phyloP scores from a whole-genome alignment of 23 tunicate genomes.

The Diplosoma virens region DNA sequence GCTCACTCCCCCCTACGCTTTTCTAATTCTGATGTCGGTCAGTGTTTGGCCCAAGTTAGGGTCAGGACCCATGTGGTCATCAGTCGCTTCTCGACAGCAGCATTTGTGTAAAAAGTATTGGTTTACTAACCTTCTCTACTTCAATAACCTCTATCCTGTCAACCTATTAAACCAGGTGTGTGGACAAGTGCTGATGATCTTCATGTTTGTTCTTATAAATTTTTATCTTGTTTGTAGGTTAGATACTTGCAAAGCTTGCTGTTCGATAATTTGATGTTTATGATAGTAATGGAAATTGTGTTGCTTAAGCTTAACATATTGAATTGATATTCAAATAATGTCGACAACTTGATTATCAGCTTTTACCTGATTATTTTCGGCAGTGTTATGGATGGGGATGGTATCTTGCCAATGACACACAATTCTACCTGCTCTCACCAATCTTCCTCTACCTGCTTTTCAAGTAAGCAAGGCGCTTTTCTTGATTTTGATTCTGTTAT shows the following conservation, averaged over 20 bases:
- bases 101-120: slow-evolving; percentile 61
- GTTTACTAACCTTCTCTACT: slow-evolving; percentile 91
- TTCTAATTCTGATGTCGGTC: slow-evolving; percentile 47
- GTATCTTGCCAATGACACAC: slow-evolving; percentile 97
- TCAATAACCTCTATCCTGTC: slow-evolving; percentile 82
- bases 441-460: slow-evolving; percentile 54
- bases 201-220: too few species aligned
- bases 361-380: too few species aligned
- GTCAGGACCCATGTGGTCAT: slow-evolving; percentile 44
- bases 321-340: too few species aligned
- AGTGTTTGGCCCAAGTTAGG: slow-evolving; percentile 57
- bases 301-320: too few species aligned
- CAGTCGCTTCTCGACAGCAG: neutral
- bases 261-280: too few species aligned
- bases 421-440: slow-evolving; percentile 76
- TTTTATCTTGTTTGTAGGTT: too few species aligned
- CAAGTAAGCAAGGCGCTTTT: slow-evolving; percentile 61
- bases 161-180: slow-evolving; percentile 33
- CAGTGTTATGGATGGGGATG: slow-evolving; percentile 93
- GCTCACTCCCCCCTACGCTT: slow-evolving; percentile 71
- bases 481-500: too few species aligned
- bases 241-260: too few species aligned
- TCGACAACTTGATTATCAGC: too few species aligned
- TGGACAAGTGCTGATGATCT: too few species aligned
- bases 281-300: too few species aligned